Percentiles rank a stretch among this genome's conserved stretches.
These are phyloP conservation scores for Hemibagrus wyckioides DNA, from an alignment of 2,113 vertebrate genomes.

Conservation along the genomic window DNA sequence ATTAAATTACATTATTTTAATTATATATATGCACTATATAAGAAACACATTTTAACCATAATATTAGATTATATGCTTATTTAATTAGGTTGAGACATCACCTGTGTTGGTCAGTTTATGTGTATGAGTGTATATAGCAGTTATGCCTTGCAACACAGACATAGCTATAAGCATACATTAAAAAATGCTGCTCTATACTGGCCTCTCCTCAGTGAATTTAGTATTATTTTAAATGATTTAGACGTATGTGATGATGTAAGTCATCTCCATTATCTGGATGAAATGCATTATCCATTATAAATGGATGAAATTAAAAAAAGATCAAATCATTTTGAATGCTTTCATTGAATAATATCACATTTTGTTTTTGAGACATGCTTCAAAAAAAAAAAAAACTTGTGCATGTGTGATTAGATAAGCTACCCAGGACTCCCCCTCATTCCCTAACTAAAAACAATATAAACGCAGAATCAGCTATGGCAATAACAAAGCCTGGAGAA, in stretches of 20 bases:
- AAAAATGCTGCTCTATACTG: background rate
- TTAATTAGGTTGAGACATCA: background rate
- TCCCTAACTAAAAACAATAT: constrained; percentile 64
- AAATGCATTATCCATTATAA: background rate
- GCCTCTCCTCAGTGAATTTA: background rate
- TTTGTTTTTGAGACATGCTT: background rate
- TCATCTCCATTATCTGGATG: background rate
- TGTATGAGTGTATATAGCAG: too few relatives aligned
- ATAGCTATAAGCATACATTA: background rate
- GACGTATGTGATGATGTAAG: background rate
- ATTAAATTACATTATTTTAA: too few relatives aligned
- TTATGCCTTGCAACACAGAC: too few relatives aligned
- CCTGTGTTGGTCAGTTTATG: background rate
- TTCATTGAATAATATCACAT: background rate
- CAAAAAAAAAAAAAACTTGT: constrained; percentile 43
- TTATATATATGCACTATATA: background rate
- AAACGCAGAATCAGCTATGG: constrained; percentile 66
- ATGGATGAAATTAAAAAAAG: background rate
- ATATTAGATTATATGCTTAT: too few relatives aligned
- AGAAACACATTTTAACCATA: too few relatives aligned
- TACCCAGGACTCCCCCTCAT: constrained; percentile 64
- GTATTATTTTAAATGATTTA: background rate
- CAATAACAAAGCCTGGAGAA: constrained; percentile 55
- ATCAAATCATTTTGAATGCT: background rate
- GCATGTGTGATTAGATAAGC: constrained; percentile 63